Conservation (phyloP, 2,113 vertebrate species). For the Labrus mixtus region DNA sequence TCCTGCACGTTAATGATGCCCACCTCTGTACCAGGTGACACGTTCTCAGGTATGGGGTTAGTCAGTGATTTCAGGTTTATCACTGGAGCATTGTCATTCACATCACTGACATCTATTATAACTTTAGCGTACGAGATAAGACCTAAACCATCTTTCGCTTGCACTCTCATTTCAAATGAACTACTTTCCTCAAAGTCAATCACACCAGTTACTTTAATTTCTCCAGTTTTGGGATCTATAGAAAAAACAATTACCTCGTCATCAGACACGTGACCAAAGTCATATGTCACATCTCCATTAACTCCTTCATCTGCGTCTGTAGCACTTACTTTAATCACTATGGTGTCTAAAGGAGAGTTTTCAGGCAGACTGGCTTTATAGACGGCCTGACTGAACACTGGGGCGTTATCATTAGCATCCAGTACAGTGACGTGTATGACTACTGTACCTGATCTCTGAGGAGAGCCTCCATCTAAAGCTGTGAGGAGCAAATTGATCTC, state of each 20-base stretch:
- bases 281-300: constrained; percentile 78
- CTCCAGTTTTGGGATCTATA: constrained; percentile 46
- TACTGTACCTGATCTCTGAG: constrained; percentile 1
- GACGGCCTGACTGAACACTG: too few relatives aligned
- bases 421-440: too few relatives aligned
- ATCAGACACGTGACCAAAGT: constrained; percentile 49
- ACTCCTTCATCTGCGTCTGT: constrained; percentile 74
- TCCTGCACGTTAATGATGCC: too few relatives aligned
- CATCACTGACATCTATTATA: constrained; percentile 77
- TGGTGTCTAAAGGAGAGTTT: too few relatives aligned
- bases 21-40: too few relatives aligned
- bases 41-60: too few relatives aligned
- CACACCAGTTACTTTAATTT: constrained; percentile 29
- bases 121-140: constrained; percentile 77
- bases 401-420: too few relatives aligned
- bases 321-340: constrained; percentile 55
- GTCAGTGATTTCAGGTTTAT: too few relatives aligned
- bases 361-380: too few relatives aligned
- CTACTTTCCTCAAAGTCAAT: constrained; percentile 67
- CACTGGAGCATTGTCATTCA: constrained; percentile 83
- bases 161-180: constrained; percentile 54
- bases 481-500: constrained; percentile 60
- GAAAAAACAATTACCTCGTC: background rate
- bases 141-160: constrained; percentile 81
- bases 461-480: constrained; percentile 70